A percentile compares a stretch with the other conserved stretches of the same genome.
Conservation (phyloP, 2,113 vertebrate genomes). For the Tursiops truncatus region DNA sequence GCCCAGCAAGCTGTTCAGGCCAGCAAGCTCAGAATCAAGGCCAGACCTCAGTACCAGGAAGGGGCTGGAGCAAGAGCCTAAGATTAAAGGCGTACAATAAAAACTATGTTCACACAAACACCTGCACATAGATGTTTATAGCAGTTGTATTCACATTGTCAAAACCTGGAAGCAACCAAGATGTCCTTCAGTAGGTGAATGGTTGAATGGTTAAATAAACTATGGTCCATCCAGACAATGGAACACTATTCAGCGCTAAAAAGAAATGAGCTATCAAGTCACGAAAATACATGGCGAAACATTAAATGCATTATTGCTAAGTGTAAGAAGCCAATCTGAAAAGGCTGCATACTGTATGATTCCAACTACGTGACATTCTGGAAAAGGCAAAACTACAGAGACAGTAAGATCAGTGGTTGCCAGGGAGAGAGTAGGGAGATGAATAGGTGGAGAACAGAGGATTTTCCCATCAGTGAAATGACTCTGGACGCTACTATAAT, state of each 20-base stretch:
- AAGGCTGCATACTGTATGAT: not conserved
- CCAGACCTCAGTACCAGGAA: not conserved
- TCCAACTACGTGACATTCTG: not conserved
- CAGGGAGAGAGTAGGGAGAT: not conserved
- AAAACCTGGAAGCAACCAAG: not conserved
- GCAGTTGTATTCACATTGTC: not conserved
- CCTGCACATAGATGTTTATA: not conserved
- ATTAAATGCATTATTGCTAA: not conserved
- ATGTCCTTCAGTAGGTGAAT: no score
- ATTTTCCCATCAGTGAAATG: not conserved
- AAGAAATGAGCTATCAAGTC: no score
- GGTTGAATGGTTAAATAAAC: no score
- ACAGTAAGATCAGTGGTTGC: not conserved
- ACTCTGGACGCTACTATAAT: not conserved
- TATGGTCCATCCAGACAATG: no score
- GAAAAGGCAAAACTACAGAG: not conserved
- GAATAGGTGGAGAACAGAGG: not conserved
- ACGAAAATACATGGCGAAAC: not conserved
- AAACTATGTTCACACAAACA: not conserved
- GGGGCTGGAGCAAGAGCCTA: not conserved
- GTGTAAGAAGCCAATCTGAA: not conserved
- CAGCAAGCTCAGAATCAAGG: not conserved
- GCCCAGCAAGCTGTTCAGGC: not conserved
- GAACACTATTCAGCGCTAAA: no score
- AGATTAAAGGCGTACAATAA: not conserved